phyloP scores from a whole-genome alignment of 30 jellyfish, hydroid and myxozoan genomes.

The Aurelia sp. region DNA sequence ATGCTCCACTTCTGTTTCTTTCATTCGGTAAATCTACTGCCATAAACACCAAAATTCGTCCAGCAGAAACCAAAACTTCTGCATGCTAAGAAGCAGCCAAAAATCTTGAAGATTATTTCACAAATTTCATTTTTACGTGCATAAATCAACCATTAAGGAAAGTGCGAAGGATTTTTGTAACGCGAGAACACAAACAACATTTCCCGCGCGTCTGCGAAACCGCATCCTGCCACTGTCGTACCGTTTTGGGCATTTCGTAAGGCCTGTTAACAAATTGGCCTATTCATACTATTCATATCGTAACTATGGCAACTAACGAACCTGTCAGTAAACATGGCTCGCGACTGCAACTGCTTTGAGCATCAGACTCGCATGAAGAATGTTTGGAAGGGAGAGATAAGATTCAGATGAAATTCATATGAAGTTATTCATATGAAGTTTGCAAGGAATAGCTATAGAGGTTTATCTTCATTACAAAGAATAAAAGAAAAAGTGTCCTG shows the following conservation, averaged over 20 bases:
- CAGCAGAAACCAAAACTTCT: constrained; percentile 4
- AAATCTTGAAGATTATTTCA: not conserved
- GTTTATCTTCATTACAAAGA: too few species aligned
- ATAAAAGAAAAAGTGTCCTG: too few species aligned
- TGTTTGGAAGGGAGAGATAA: too few species aligned
- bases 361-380: constrained; percentile 1
- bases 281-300: constrained; percentile 62
- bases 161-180: not conserved
- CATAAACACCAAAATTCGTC: not conserved
- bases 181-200: constrained; percentile 17
- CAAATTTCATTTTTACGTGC: not conserved
- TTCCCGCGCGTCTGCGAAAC: constrained; percentile 53
- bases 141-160: not conserved
- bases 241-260: constrained; percentile 56
- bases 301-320: constrained; percentile 48
- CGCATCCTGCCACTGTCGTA: constrained; percentile 3
- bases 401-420: too few species aligned
- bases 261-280: constrained; percentile 33
- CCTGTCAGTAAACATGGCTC: constrained; percentile 43
- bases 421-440: too few species aligned
- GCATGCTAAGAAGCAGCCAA: not conserved
- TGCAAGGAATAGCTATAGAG: too few species aligned
- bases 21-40: constrained; percentile 59
- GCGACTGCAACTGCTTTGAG: constrained; percentile 40
- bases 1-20: constrained; percentile 33